Percentiles rank a stretch among this genome's conserved stretches.
Evolutionary conservation across 2,113 vertebrate genomes (phyloP).

Genomic region (Phocoena phocoena): DNA sequence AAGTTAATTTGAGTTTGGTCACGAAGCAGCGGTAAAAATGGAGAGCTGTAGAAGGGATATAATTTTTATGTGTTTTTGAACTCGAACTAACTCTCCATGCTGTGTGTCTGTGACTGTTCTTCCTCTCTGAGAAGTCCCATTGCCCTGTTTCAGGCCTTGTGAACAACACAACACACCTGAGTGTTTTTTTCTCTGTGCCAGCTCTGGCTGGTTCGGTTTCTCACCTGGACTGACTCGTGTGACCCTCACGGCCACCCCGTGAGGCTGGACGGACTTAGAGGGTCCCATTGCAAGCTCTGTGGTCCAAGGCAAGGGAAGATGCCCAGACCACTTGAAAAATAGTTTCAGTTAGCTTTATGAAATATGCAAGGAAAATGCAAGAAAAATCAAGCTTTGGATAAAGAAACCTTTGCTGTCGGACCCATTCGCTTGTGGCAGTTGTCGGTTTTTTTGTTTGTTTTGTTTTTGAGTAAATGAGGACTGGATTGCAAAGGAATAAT

Average conservation of each 20-base stretch:
- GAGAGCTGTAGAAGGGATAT: background rate
- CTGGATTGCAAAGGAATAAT: background rate
- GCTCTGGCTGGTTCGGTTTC: too few species aligned
- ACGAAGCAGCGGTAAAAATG: background rate
- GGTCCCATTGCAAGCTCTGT: background rate
- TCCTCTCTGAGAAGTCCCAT: background rate
- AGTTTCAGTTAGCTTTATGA: background rate
- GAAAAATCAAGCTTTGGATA: background rate
- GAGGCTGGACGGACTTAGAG: background rate
- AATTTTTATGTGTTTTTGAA: background rate
- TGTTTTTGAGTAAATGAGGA: background rate
- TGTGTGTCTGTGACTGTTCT: background rate
- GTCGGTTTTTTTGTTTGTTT: background rate
- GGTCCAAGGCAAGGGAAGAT: background rate
- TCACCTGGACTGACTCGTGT: background rate
- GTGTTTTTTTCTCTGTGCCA: too few species aligned
- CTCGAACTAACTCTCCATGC: background rate
- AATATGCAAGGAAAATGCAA: background rate
- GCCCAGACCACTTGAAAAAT: background rate
- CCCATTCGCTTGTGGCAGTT: accelerated
- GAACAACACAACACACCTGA: accelerated
- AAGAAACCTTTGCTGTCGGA: background rate
- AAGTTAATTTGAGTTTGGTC: background rate
- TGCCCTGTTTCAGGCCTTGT: background rate
- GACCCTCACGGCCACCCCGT: accelerated